Base-by-base conservation (phyloP, 2,888 invertebrate species). In the Diaprepes abbreviatus region DNA sequence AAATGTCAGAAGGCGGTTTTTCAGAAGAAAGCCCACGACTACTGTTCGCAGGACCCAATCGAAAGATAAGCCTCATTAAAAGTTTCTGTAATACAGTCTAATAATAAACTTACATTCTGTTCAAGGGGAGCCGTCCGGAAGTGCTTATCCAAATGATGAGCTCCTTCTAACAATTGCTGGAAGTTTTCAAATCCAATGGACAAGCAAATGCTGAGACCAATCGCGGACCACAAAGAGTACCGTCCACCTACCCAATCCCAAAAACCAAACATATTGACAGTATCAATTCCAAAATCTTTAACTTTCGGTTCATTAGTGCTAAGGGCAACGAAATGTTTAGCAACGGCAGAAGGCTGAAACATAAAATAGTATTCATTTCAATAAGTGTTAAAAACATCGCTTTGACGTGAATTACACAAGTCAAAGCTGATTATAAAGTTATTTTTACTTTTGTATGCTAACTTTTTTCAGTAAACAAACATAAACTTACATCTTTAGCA, bases 211-310 rank as follows among this genome's bases (percentile, higher is more conserved):
- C 98, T 97, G 16, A 99, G 87, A 35, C 99, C 99, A 85, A 99
- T 99, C 2, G 99, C 99, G 0, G 98, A 99, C 99, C 99, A 99
- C 7, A 99, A 87, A 0, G 98, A 99, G 81, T 89, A 96, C 80
- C 99, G 92, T 76, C 99, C 99, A 33, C 99, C 99, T 45, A 99
- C 99, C 98, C 98, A 99, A 86, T 99, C 99, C 98, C 99, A 99
- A 85, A 99, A 99, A 17, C 94, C 98, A 86, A 99, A 99, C 97
- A 99, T 98, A 83, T 99, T 99, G 76, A 92, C 92, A 74, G 94
- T 90, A 83, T 97, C 94, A 79, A 99, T 99, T 12, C 99, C 99
- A 85, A 99, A 99, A 33, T 93, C 96, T 17, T 92, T 93, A n/a
- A 97, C 98, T 84, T 97, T 96, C 74, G 91, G 88, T 17, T 87